Conservation (phyloP, 2,797 vertebrate genomes). For the Hipposideros larvatus region DNA sequence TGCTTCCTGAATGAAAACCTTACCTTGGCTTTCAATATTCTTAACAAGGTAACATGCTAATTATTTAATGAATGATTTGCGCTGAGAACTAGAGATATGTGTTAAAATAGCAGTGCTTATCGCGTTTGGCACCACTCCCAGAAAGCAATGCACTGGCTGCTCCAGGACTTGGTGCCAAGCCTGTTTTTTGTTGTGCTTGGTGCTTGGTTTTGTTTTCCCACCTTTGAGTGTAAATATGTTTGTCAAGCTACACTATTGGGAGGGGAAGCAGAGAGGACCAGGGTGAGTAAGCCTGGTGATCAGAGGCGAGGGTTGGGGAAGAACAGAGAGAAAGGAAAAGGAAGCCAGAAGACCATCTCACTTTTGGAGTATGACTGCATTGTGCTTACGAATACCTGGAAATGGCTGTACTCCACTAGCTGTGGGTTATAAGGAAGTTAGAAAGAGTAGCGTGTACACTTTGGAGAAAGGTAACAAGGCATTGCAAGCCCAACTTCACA, state of each 20-base stretch:
- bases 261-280: background rate
- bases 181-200: conserved; percentile 79
- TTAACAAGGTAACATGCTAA: conserved; percentile 84
- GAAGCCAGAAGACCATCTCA: conserved; percentile 63
- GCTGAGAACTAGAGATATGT: conserved; percentile 81
- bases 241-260: conserved; percentile 43
- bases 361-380: conserved; percentile 78
- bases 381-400: conserved; percentile 71
- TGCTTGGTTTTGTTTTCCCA: conserved; percentile 82
- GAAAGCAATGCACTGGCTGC: conserved; percentile 80
- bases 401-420: conserved; percentile 83
- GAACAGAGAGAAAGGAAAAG: background rate
- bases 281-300: background rate
- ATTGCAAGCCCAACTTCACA: conserved; percentile 90
- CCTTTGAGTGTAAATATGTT: conserved; percentile 84
- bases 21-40: conserved; percentile 81
- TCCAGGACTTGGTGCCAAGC: conserved; percentile 83
- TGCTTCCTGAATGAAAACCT: conserved; percentile 78
- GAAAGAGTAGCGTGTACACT: conserved; percentile 80
- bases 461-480: conserved; percentile 90
- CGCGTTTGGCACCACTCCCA: conserved; percentile 85
- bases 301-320: conserved; percentile 44
- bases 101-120: conserved; percentile 85
- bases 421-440: conserved; percentile 83
- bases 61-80: conserved; percentile 84